Percentiles rank a stretch among this genome's conserved stretches.
Conservation (phyloP, 2,797 vertebrate species). For the Spatula versicolor region DNA sequence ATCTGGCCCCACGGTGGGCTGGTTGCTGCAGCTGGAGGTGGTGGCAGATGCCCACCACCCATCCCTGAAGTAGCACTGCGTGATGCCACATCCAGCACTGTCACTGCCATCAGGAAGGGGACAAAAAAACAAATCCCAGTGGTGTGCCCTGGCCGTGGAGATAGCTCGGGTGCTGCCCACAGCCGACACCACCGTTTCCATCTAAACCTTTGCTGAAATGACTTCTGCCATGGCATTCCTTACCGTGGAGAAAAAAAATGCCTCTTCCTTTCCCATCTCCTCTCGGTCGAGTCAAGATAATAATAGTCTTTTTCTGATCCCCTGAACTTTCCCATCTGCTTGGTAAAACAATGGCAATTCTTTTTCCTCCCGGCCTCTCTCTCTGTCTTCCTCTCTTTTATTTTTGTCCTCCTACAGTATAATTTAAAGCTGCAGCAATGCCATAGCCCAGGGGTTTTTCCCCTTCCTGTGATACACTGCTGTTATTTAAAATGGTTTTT, state of each 20-base stretch:
- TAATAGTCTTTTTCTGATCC: slow-evolving; percentile 84
- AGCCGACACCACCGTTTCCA: not conserved
- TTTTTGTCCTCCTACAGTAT: slow-evolving; percentile 76
- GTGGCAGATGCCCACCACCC: fast-evolving
- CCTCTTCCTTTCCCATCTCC: slow-evolving; percentile 76
- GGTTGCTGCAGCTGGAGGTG: fast-evolving
- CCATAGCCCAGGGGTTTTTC: slow-evolving; percentile 69
- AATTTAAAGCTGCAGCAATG: slow-evolving; percentile 79
- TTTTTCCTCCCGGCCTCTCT: slow-evolving; percentile 54
- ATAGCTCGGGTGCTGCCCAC: not conserved
- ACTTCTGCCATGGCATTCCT: slow-evolving; percentile 31
- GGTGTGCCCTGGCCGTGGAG: not conserved
- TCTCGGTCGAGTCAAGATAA: slow-evolving; percentile 78
- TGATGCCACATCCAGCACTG: not conserved
- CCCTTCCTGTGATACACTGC: slow-evolving; percentile 62
- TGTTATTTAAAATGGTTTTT: slow-evolving; percentile 76
- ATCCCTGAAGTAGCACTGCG: fast-evolving
- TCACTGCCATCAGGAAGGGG: not conserved
- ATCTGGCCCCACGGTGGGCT: not conserved
- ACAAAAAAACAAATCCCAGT: not conserved
- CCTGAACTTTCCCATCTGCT: slow-evolving; percentile 83
- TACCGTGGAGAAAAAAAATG: slow-evolving; percentile 37
- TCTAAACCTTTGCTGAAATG: slow-evolving; percentile 8
- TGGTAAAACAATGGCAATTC: slow-evolving; percentile 83
- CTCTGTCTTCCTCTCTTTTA: slow-evolving; percentile 74